Base-by-base conservation (phyloP, 2,797 vertebrate genomes). In the Paratrypauchen microcephalus region DNA sequence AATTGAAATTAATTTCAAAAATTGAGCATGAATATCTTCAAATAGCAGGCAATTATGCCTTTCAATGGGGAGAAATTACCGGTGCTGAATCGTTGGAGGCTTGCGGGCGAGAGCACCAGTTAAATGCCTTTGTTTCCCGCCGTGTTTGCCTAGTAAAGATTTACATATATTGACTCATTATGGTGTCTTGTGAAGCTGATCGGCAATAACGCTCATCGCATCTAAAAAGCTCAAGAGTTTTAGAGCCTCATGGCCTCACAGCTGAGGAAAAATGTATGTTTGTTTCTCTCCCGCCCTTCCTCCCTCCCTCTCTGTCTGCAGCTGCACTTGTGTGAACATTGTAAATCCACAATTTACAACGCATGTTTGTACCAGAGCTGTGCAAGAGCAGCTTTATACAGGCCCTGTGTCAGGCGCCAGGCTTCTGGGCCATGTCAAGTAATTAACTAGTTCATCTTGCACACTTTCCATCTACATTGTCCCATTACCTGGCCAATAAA, bases 1-100 rank as follows among this genome's bases (percentile, higher is more conserved):
- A 98, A 99, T 98, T 99, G 97, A 99, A 99, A 99, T 98, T 99
- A 99, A 98, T 99, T 99, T 99, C 96, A 98, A 99, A 99, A 99
- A 99, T 99, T 99, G 97, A 99, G 98, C 98, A 98, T 99, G 97
- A 99, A 99, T 99, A 98, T 99, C 97, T 98, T 98, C 97, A 99
- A 99, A 99, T 99, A 98, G 97, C 97, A 96, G 97, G 97, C 98
- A 99, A 98, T 99, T 99, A 99, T 98, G 97, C 96, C 96, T 98
- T 99, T 99, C 96, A 99, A 99, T 98, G 97, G 97, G 96, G 96
- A 98, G 97, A 99, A 99, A 99, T 99, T 99, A 99, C 98, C 96
- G 94, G 95, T 95, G 97, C 96, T 97, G 97, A 98, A 97, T 98
- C 84, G 97, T 95, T 96, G 95, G 96, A 97, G 96, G 96, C 96